Percentiles rank a stretch among this genome's conserved stretches.
Evolutionary conservation across 2,888 invertebrate species (phyloP).

Genomic region (Diarsia brunnea): DNA sequence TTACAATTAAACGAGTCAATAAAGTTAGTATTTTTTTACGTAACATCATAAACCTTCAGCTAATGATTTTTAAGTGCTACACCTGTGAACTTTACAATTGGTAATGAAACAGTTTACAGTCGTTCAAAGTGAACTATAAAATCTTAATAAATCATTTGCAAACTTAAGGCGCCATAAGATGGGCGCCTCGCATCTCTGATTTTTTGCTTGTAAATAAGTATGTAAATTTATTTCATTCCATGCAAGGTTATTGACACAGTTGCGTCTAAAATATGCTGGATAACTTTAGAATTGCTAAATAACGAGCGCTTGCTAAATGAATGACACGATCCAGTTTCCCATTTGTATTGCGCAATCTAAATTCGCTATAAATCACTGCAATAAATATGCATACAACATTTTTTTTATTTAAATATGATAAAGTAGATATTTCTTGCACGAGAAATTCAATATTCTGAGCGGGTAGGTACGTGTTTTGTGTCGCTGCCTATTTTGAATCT

Average conservation of each 20-base stretch:
- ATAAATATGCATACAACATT: slow-evolving; percentile 60
- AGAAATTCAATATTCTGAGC: slow-evolving; percentile 75
- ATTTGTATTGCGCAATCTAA: slow-evolving; percentile 74
- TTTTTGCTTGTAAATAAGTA: slow-evolving; percentile 82
- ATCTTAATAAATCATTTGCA: slow-evolving; percentile 72
- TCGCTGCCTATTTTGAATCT: slow-evolving; percentile 76
- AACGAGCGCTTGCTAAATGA: slow-evolving; percentile 80
- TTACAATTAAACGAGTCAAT: slow-evolving; percentile 64
- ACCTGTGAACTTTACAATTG: slow-evolving; percentile 63
- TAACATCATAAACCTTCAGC: slow-evolving; percentile 69
- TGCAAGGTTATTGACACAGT: slow-evolving; percentile 89
- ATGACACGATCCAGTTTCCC: slow-evolving; percentile 81
- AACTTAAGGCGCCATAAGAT: slow-evolving; percentile 71
- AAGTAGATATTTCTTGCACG: slow-evolving; percentile 62
- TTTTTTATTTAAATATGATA: slow-evolving; percentile 70
- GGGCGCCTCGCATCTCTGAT: slow-evolving; percentile 63
- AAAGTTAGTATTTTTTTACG: slow-evolving; percentile 59
- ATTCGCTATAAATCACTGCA: slow-evolving; percentile 75
- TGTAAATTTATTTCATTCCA: slow-evolving; percentile 83
- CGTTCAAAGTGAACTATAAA: slow-evolving; percentile 27
- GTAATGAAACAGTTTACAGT: slow-evolving; percentile 41
- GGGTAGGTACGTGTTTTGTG: slow-evolving; percentile 68
- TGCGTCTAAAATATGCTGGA: slow-evolving; percentile 80
- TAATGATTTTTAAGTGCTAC: slow-evolving; percentile 59
- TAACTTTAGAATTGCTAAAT: slow-evolving; percentile 83